Base-by-base conservation (phyloP, 2,888 invertebrate species). In the Aquatica leii region DNA sequence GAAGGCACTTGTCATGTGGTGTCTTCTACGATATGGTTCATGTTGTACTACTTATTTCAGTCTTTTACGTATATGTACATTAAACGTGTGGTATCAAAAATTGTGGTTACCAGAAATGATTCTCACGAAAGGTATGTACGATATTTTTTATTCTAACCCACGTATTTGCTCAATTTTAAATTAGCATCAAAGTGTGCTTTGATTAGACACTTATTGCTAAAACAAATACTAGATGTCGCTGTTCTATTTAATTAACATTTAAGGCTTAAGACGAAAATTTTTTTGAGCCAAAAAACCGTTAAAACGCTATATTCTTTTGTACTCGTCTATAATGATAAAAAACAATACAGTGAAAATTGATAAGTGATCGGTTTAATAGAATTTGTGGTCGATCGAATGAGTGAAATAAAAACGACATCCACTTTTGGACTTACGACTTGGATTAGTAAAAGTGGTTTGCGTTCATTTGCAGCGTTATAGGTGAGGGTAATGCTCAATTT, bases 381-480 rank as follows among this genome's bases (percentile, higher is more conserved):
- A 20, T 18, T 18, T 46, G 17, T 34, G 52, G 34, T 34, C 52
- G 35, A 52, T 43, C 41, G 31, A 8, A 18, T 34, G 53, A 59
- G n/a, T n/a, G n/a, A n/a, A n/a, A 53, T 51, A 17, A 40, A 59
- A 59, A 59, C 53, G 59, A 52, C 50, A 53, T 48, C 59, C 59
- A 53, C 59, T 59, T 59, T 37, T 46, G 11, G 31, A 53, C 59
- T 46, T 59, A 21, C 35, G n/a, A 12, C 40, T 14, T 40, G 48
- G 54, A 21, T 54, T 62, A 48, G 59, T 31, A 57, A 40, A 55
- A 57, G 24, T 4, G 54, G 18, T 24, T 43, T 48, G 52, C 76
- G 78, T 73, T 79, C 78, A 79, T 78, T 78, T 79, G 77, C 77
- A 74, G 79, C 77, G 77, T 69, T 24, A 24, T 24, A 4, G 24